These are phyloP conservation scores for Chirona hameri DNA, from an alignment of 2,888 invertebrate species.

Conservation along the genomic window DNA sequence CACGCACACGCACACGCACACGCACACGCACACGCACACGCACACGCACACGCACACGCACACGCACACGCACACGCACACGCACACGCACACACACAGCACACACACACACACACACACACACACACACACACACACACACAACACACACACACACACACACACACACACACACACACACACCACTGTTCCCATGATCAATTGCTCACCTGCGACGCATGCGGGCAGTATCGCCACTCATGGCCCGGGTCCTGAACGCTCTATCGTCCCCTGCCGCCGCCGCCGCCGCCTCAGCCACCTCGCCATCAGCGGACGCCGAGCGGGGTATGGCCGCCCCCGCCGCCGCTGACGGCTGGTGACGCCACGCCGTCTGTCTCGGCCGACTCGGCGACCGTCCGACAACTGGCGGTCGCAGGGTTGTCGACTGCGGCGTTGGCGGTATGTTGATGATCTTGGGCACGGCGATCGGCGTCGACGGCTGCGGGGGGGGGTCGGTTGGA, in stretches of 20 bases:
- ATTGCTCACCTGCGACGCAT: slow-evolving; percentile 1
- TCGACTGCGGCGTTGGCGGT: slow-evolving; percentile 22
- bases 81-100: too few relatives aligned
- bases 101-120: too few relatives aligned
- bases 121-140: too few relatives aligned
- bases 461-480: not conserved
- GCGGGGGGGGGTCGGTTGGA: not conserved
- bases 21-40: too few relatives aligned
- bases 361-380: not conserved
- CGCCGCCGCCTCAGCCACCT: not conserved
- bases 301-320: slow-evolving; percentile 13
- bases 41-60: too few relatives aligned
- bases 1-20: too few relatives aligned
- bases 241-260: not conserved
- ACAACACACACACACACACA: too few relatives aligned
- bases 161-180: too few relatives aligned
- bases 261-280: not conserved
- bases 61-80: too few relatives aligned
- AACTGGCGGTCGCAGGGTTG: slow-evolving; percentile 5
- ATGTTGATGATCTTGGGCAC: slow-evolving; percentile 8
- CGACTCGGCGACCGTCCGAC: slow-evolving; percentile 26
- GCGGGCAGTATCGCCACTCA: slow-evolving; percentile 13
- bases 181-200: too few relatives aligned
- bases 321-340: not conserved
- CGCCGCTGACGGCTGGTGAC: not conserved